Base-by-base conservation (phyloP, 1,140 invertebrate genomes). In the Araneus ventricosus region DNA sequence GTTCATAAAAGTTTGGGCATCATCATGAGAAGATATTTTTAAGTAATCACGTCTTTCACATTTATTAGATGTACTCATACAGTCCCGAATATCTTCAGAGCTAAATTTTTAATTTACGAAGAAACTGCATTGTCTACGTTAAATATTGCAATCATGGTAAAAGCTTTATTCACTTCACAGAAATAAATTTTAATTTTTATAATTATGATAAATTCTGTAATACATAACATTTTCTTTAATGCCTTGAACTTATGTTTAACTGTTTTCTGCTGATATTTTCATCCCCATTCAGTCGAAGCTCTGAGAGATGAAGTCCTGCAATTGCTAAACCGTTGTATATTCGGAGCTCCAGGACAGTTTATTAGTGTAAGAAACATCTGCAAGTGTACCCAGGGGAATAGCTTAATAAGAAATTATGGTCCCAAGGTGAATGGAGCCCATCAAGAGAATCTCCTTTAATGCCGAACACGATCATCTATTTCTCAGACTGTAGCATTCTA, bases 361-460 rank as follows among this genome's bases (percentile, higher is more conserved):
- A 89, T 89, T 89, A 80, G 88, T 52, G 39, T 45, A 41, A 79
- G 88, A 89, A 89, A 79, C 88, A 89, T 89, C 88, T 89, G 88
- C 88, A 89, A 89, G 88, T 89, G 88, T 79, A 89, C 88, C 63
- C 67, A 30, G 41, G 37, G 61, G 88, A 67, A 30, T 34, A 41
- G 37, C 67, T 89, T 89, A 89, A 89, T 89, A 89, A 89, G 88
- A 22, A 89, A 89, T 89, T 89, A 89, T 89, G 41, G 88, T 57
- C 88, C 45, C 88, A 57, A 10, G 63, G 86, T 75, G 41, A 41
- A 89, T 67, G 20, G 67, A 10, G 30, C 41, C 88, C 88, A 89
- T 89, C 88, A 89, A 80, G 63, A 75, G 67, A 67, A 89, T 89
- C 67, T 89, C 88, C 24, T 89, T 89, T 89, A 89, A 89, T 89